phyloP scores from a whole-genome alignment of 1,140 invertebrate genomes.

The Drosophila aff. region DNA sequence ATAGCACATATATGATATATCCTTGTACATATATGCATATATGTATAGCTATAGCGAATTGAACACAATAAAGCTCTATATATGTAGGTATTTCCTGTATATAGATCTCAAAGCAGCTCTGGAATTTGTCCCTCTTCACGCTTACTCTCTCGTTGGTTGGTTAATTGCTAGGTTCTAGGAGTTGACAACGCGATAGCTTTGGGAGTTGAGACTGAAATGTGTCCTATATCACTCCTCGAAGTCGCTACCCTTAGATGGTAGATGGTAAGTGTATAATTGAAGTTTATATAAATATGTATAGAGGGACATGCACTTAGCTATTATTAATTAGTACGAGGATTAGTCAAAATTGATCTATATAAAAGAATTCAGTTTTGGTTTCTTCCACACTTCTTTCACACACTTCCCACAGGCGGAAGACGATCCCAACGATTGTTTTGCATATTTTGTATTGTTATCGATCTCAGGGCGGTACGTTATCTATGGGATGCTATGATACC shows the following conservation, averaged over 20 bases:
- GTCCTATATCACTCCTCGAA: not conserved
- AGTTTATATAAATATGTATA: slow-evolving; percentile 47
- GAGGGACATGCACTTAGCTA: slow-evolving; percentile 40
- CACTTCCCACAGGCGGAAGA: slow-evolving; percentile 47
- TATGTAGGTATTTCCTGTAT: slow-evolving; percentile 44
- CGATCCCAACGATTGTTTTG: slow-evolving; percentile 69
- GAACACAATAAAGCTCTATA: slow-evolving; percentile 82
- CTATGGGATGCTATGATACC: slow-evolving; percentile 12
- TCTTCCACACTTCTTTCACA: slow-evolving; percentile 6
- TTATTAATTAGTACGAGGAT: slow-evolving; percentile 21
- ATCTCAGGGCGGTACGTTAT: not conserved
- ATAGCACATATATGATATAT: slow-evolving; percentile 13
- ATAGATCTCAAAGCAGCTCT: slow-evolving; percentile 22
- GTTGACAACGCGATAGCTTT: slow-evolving; percentile 13
- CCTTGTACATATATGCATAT: slow-evolving; percentile 2
- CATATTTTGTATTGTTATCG: slow-evolving; percentile 37
- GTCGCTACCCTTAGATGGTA: not conserved
- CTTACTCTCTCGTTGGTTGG: not conserved
- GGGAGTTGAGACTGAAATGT: not conserved
- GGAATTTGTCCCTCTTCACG: not conserved
- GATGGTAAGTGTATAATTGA: slow-evolving; percentile 39
- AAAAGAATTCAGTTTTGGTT: slow-evolving; percentile 28
- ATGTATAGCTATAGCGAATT: slow-evolving; percentile 54
- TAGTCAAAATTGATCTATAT: slow-evolving; percentile 49
- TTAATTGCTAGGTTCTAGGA: slow-evolving; percentile 12